Conservation (phyloP, 2,113 vertebrate species). For the Onychostoma macrolepis region DNA sequence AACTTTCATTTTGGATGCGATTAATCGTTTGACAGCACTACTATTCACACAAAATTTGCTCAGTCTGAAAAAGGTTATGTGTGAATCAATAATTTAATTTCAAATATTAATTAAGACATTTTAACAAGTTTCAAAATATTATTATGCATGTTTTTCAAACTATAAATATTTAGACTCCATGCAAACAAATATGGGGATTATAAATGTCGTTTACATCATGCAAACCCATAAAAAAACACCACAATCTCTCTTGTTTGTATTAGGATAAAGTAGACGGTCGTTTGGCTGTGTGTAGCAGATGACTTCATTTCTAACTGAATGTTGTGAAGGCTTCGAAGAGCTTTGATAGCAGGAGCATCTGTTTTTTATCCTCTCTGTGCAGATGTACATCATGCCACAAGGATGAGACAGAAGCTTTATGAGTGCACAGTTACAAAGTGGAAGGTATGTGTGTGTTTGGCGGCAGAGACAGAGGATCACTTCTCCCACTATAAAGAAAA, state of each 20-base stretch:
- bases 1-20: too few relatives aligned
- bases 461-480: background rate
- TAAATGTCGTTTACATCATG: background rate
- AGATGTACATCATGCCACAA: slow-evolving; percentile 38
- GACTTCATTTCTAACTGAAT: slow-evolving; percentile 62
- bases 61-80: background rate
- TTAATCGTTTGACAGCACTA: too few relatives aligned
- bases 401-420: slow-evolving; percentile 17
- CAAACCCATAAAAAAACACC: background rate
- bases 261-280: slow-evolving; percentile 25
- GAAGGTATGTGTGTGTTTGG: slow-evolving; percentile 18
- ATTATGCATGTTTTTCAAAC: background rate
- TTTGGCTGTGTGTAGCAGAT: slow-evolving; percentile 58
- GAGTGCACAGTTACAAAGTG: background rate
- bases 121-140: background rate
- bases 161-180: background rate
- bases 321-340: slow-evolving; percentile 44
- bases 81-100: too few relatives aligned
- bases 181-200: background rate
- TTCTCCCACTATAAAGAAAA: slow-evolving; percentile 13
- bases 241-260: slow-evolving; percentile 7
- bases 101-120: background rate
- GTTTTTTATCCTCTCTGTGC: slow-evolving; percentile 63
- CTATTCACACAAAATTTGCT: background rate
- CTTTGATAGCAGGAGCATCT: slow-evolving; percentile 63